A percentile compares a stretch with the other conserved stretches of the same genome.
These are phyloP conservation scores for Scaptomyza parva DNA, from an alignment of 2,888 invertebrate genomes.

Conservation along the genomic window DNA sequence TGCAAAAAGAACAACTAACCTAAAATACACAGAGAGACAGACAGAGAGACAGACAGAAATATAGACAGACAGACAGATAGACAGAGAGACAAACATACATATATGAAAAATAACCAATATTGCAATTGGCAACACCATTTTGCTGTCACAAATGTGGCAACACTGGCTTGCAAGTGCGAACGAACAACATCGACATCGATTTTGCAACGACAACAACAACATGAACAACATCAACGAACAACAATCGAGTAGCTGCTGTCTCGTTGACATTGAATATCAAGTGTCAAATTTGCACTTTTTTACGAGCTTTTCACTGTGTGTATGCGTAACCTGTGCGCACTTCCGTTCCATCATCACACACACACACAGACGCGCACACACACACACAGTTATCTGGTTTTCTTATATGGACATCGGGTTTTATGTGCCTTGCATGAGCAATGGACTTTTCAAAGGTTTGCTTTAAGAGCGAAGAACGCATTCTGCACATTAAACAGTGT, in stretches of 20 bases:
- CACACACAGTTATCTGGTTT: slow-evolving; percentile 2
- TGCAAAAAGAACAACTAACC: slow-evolving; percentile 8
- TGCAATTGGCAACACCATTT: no score
- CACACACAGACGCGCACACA: background rate
- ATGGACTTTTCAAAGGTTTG: slow-evolving; percentile 45
- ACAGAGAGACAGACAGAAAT: background rate
- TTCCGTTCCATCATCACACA: slow-evolving; percentile 36
- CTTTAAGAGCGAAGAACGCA: slow-evolving; percentile 28
- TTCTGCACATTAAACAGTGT: slow-evolving; percentile 41
- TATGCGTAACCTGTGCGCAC: slow-evolving; percentile 62
- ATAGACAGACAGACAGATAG: background rate
- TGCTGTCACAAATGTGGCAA: no score
- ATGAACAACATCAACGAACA: slow-evolving; percentile 3
- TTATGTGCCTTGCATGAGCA: slow-evolving; percentile 64
- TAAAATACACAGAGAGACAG: background rate
- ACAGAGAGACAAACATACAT: background rate
- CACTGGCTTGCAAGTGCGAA: no score
- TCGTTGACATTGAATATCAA: slow-evolving; percentile 71
- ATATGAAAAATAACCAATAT: no score
- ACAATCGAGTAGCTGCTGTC: slow-evolving; percentile 4
- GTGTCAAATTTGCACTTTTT: slow-evolving; percentile 61
- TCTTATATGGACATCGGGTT: slow-evolving; percentile 15
- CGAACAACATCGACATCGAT: slow-evolving; percentile 29
- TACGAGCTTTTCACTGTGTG: slow-evolving; percentile 68
- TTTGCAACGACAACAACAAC: slow-evolving; percentile 10